A percentile compares a stretch with the other conserved stretches of the same genome.
These are phyloP conservation scores for Sphaeridia pumilis DNA, from an alignment of 2,888 invertebrate genomes.

Conservation along the genomic window DNA sequence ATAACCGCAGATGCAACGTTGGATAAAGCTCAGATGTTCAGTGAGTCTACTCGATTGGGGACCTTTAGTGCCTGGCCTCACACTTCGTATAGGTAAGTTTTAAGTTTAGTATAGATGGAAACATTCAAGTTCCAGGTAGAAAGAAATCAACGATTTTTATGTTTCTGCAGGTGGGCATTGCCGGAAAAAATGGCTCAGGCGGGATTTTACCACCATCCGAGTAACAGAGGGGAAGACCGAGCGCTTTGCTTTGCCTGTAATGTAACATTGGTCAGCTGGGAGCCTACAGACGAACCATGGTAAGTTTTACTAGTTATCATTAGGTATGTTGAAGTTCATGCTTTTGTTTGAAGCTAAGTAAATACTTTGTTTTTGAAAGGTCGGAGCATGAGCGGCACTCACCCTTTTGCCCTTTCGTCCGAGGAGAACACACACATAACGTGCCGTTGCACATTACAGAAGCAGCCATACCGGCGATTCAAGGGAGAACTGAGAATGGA, in stretches of 20 bases:
- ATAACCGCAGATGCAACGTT: conserved; percentile 45
- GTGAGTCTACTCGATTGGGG: conserved; percentile 77
- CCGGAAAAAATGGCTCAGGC: conserved; percentile 95
- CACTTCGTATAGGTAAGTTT: conserved; percentile 78
- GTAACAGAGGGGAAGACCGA: conserved; percentile 76
- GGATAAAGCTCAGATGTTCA: conserved; percentile 59
- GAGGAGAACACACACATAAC: conserved; percentile 90
- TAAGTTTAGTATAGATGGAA: neutral
- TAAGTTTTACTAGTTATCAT: conserved; percentile 32
- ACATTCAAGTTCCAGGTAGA: neutral
- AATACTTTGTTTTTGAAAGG: conserved; percentile 38
- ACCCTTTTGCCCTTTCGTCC: conserved; percentile 82
- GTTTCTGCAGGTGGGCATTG: conserved; percentile 65
- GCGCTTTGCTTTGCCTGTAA: conserved; percentile 94
- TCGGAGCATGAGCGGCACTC: conserved; percentile 92
- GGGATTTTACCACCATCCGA: conserved; percentile 91
- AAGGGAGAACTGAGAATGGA: conserved; percentile 5
- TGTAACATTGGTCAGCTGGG: conserved; percentile 92
- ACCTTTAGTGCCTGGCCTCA: conserved; percentile 93
- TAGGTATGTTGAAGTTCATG: neutral
- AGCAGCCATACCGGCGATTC: conserved; percentile 62
- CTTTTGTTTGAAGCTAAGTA: neutral
- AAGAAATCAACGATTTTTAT: neutral
- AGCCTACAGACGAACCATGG: conserved; percentile 94
- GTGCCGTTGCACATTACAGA: conserved; percentile 77